Evolutionary conservation across 2,888 invertebrate genomes (phyloP).

Genomic region (Torymus aiolomorphi): DNA sequence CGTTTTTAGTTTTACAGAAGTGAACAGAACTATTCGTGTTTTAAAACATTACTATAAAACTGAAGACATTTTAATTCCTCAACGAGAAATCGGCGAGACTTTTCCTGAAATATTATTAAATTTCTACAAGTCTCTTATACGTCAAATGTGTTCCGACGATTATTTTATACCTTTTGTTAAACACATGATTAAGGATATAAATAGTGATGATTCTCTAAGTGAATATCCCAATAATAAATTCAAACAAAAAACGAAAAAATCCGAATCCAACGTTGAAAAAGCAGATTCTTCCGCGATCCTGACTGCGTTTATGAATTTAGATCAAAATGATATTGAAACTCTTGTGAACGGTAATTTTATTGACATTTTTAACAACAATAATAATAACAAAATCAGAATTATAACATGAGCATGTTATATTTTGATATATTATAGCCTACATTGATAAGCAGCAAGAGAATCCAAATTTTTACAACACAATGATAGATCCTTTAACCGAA

Average conservation of each 20-base stretch:
- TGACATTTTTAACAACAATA: too few relatives aligned
- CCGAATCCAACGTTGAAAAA: neutral
- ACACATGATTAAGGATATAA: constrained; percentile 45
- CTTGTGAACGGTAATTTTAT: constrained; percentile 33
- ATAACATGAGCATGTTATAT: too few relatives aligned
- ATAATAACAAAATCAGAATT: too few relatives aligned
- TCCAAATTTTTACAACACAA: constrained; percentile 59
- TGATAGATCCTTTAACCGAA: constrained; percentile 68
- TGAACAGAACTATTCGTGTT: constrained; percentile 32
- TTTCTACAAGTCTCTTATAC: constrained; percentile 38
- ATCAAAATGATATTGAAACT: constrained; percentile 30
- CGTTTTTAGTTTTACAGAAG: constrained; percentile 39
- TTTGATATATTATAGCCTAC: constrained; percentile 59
- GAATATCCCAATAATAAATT: neutral
- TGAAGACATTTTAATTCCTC: constrained; percentile 73
- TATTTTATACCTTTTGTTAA: constrained; percentile 24
- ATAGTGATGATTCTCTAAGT: neutral
- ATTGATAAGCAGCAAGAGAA: constrained; percentile 63
- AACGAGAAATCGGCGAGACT: constrained; percentile 68
- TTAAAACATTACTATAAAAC: constrained; percentile 71
- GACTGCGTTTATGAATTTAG: neutral
- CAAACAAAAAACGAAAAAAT: neutral
- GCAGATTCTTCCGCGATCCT: too few relatives aligned
- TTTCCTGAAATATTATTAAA: constrained; percentile 63
- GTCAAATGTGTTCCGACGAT: constrained; percentile 30